A percentile compares a stretch with the other conserved stretches of the same genome.
phyloP scores from a whole-genome alignment of 2,113 vertebrate species.

The Sylvia atricapilla region DNA sequence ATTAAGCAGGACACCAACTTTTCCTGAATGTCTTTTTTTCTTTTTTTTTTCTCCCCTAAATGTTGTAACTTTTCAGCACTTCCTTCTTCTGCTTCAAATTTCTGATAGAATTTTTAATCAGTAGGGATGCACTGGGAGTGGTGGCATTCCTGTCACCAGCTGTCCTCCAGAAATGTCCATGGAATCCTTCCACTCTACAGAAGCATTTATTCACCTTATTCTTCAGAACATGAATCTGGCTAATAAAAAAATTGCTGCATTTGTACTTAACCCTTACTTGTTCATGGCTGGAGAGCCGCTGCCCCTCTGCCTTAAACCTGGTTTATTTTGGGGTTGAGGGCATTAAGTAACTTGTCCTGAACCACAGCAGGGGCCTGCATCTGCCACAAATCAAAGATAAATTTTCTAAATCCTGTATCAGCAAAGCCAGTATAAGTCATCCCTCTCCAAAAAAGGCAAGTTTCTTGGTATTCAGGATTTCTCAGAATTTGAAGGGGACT shows the following conservation, averaged over 20 bases:
- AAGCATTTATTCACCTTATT: background rate
- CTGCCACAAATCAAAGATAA: too few species aligned
- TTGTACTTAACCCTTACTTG: background rate
- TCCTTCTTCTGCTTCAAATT: background rate
- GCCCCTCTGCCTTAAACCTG: background rate
- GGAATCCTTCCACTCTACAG: background rate
- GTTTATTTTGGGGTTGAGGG: background rate
- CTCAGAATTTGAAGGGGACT: background rate
- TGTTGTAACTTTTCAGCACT: background rate
- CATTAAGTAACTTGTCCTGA: too few species aligned
- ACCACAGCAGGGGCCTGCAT: too few species aligned
- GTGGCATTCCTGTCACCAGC: background rate
- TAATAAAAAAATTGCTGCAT: background rate
- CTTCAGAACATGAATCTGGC: background rate
- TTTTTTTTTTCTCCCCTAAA: background rate
- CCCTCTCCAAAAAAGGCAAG: background rate
- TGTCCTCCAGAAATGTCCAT: background rate
- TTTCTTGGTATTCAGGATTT: background rate
- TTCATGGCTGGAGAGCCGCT: background rate
- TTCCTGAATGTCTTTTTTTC: background rate
- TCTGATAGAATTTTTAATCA: background rate
- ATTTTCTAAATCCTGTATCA: too few species aligned
- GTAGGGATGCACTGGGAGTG: background rate
- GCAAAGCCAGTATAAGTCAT: background rate
- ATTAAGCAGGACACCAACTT: background rate